Conservation (phyloP, 2,797 vertebrate species). For the Luscinia luscinia region DNA sequence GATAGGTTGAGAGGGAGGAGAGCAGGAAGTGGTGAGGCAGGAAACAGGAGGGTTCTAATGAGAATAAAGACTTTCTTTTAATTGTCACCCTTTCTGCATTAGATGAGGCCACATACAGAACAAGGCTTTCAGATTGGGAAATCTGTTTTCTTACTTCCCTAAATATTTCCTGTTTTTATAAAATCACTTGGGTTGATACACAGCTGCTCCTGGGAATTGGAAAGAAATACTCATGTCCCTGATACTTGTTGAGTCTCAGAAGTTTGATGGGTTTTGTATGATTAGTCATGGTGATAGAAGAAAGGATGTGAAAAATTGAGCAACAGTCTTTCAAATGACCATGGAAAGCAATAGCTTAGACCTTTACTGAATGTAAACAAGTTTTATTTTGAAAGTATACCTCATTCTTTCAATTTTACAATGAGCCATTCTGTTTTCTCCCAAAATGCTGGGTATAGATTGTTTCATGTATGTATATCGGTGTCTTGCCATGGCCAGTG, state of each 20-base stretch:
- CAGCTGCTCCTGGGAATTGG: neutral
- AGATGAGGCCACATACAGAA: neutral
- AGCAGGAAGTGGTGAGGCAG: conserved; percentile 22
- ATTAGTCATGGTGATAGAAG: neutral
- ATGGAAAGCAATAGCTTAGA: neutral
- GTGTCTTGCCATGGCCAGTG: neutral
- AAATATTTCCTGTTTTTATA: neutral
- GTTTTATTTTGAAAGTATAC: neutral
- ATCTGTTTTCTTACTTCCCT: neutral
- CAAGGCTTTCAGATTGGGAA: neutral
- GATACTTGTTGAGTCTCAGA: conserved; percentile 38
- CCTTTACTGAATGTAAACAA: neutral
- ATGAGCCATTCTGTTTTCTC: neutral
- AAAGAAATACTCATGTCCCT: neutral
- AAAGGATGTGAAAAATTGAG: conserved; percentile 22
- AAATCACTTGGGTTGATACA: neutral
- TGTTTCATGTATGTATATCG: neutral
- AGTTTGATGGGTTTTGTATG: neutral
- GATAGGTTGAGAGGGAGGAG: conserved; percentile 14
- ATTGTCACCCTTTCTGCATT: neutral
- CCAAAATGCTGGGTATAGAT: neutral
- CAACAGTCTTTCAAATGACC: neutral
- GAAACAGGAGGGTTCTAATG: neutral
- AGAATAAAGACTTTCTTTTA: neutral
- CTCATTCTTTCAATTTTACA: neutral